Evolutionary conservation across 1,140 invertebrate genomes (phyloP).

Genomic region (Aphelinus atriplicis): DNA sequence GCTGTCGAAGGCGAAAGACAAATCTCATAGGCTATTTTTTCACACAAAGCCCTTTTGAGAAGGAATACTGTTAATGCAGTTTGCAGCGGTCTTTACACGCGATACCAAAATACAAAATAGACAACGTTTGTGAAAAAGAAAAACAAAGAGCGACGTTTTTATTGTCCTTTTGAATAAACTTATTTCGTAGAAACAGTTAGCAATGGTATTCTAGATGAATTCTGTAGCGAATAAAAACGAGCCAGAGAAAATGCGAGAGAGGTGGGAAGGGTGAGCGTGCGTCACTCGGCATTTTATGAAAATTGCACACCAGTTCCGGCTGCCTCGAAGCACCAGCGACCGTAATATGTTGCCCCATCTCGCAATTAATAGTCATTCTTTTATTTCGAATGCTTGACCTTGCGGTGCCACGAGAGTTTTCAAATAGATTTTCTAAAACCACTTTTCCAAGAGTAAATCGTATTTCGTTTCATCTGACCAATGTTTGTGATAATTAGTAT

Average conservation of each 20-base stretch:
- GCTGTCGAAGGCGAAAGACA: too few species aligned
- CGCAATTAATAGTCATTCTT: slow-evolving; percentile 55
- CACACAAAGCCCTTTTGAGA: too few species aligned
- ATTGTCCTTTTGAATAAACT: neutral
- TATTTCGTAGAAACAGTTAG: neutral
- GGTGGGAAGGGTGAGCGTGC: neutral
- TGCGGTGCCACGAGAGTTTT: neutral
- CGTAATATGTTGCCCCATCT: slow-evolving; percentile 50
- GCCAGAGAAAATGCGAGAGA: neutral
- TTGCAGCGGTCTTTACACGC: too few species aligned
- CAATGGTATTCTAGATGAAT: slow-evolving; percentile 53
- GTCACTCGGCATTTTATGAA: slow-evolving; percentile 55
- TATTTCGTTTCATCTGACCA: too few species aligned
- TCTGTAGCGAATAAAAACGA: slow-evolving; percentile 27
- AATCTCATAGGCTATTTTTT: too few species aligned
- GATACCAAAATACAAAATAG: neutral
- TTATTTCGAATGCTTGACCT: slow-evolving; percentile 47
- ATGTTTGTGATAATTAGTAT: too few species aligned
- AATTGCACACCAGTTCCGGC: slow-evolving; percentile 54
- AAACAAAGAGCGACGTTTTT: neutral
- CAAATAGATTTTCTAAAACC: too few species aligned
- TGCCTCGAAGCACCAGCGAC: slow-evolving; percentile 40
- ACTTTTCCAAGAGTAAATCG: too few species aligned
- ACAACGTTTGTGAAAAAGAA: neutral
- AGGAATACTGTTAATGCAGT: too few species aligned